Base-by-base conservation (phyloP, 2,797 vertebrate genomes). In the Vespertilio murinus region DNA sequence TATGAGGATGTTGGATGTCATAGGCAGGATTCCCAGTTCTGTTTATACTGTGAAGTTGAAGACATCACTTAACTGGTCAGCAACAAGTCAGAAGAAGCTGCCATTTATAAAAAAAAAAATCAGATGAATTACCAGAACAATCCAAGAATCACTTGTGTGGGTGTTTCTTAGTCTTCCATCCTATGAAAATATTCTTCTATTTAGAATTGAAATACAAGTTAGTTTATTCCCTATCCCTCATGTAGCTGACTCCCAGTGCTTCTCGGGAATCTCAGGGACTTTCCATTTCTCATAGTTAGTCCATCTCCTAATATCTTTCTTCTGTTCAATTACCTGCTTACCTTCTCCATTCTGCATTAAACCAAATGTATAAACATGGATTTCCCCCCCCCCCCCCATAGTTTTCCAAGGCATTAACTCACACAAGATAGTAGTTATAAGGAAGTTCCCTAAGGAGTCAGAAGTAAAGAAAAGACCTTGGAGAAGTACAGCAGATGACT, bases 61-160 rank as follows among this genome's bases (percentile, higher is more conserved):
- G n/a, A 65, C 25, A 87, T 91, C 59, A n/a, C 49, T 94, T 91
- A 87, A 70, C 45, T 91, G 89, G 74, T 85, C 86, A 81, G 75
- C 54, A 79, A 30, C 22, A 79, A 94, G 64, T 94, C 28, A 67
- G 23, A 45, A 94, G 79, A 96, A 67, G 35, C 40, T 84, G 17
- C 75, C 80, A 33, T 96, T 94, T 95, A 30, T 78, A 92, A 91
- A 94, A 42, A 42, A n/a, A 42, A 96, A 47, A 9, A 14, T 80
- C 61, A 81, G 79, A 80, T 28, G 28, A 52, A 30, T 96, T 91
- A 71, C 71, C 86, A 74, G 52, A 4, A 8, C 16, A 80, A 67
- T 71, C 33, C 16, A 38, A 80, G 59, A 79, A 81, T 77, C 52
- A 56, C n/a, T 23, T 56, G 13, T 71, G 38, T 75, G 42, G 28